Percentiles rank a stretch among this genome's conserved stretches.
Conservation (phyloP, 2,113 vertebrate genomes). For the Taurulus bubalis region DNA sequence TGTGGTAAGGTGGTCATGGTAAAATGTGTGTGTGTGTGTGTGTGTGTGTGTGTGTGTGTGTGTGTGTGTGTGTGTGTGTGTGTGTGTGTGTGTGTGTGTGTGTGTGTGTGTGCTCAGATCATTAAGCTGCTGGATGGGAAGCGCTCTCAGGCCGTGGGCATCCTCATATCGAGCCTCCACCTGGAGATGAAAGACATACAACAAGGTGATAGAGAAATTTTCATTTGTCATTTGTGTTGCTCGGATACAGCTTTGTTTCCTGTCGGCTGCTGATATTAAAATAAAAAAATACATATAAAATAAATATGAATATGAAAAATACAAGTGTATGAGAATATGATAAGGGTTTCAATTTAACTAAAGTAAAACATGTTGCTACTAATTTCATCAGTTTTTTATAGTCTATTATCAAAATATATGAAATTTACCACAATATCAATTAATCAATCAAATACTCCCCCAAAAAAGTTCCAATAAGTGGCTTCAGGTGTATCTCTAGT, state of each 20-base stretch:
- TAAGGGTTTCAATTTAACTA: background rate
- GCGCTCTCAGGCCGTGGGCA: conserved; percentile 95
- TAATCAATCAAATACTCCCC: background rate
- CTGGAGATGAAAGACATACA: conserved; percentile 99
- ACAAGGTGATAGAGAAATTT: conserved; percentile 79
- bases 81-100: conserved; percentile 34
- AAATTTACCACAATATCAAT: background rate
- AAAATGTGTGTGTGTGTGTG: conserved; percentile 40
- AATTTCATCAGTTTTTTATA: background rate
- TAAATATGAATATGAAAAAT: background rate
- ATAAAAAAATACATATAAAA: background rate
- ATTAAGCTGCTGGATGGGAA: conserved; percentile 95
- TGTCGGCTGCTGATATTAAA: background rate
- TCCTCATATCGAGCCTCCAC: conserved; percentile 98
- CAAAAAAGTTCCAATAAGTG: background rate
- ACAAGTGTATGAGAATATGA: background rate
- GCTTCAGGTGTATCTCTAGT: background rate
- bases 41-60: conserved; percentile 31
- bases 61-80: conserved; percentile 37
- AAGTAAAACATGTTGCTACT: background rate
- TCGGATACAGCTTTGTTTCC: background rate
- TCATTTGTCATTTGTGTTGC: background rate
- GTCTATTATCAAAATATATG: background rate
- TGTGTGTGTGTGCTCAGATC: conserved; percentile 80
- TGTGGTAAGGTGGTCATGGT: conserved; percentile 48